Percentiles rank a stretch among this genome's conserved stretches.
phyloP scores from a whole-genome alignment of 2,797 vertebrate species.

The Hipposideros larvatus region DNA sequence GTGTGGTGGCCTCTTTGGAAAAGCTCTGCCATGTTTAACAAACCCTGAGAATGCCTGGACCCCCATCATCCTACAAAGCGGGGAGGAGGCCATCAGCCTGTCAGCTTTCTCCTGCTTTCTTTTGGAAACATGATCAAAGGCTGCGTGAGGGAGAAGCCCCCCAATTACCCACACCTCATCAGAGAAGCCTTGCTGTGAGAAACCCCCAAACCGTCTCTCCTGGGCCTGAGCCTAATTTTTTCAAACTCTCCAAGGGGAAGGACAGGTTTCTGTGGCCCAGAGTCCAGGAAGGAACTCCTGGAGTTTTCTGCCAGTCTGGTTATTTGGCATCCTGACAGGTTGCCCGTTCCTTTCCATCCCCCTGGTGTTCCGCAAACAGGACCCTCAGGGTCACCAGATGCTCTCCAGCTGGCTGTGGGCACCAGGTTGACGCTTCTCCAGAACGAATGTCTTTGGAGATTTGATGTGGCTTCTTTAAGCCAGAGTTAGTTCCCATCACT shows the following conservation, averaged over 20 bases:
- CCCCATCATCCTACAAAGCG: too few relatives aligned
- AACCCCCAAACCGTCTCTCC: not conserved
- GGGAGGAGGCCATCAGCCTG: too few relatives aligned
- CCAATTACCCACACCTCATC: not conserved
- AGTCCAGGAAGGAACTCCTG: not conserved
- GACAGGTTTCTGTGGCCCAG: not conserved
- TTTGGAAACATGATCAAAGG: not conserved
- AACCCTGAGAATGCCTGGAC: not conserved
- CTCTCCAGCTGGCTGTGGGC: not conserved
- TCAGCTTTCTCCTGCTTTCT: not conserved
- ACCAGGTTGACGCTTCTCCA: too few relatives aligned
- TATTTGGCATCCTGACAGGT: not conserved
- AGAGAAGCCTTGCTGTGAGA: not conserved
- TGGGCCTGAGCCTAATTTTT: not conserved
- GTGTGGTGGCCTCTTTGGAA: not conserved
- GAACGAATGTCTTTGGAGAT: rapidly evolving
- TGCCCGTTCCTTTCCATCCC: not conserved
- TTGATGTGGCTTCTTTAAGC: not conserved
- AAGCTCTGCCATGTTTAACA: not conserved
- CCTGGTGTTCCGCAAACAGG: not conserved
- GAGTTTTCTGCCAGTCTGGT: not conserved
- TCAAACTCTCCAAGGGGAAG: not conserved
- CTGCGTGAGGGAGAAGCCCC: not conserved
- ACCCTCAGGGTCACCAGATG: not conserved
- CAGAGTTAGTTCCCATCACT: not conserved